Percentiles rank a stretch among this genome's conserved stretches.
Evolutionary conservation across 2,888 invertebrate species (phyloP).

Genomic region (Eugnorisma glareosa): DNA sequence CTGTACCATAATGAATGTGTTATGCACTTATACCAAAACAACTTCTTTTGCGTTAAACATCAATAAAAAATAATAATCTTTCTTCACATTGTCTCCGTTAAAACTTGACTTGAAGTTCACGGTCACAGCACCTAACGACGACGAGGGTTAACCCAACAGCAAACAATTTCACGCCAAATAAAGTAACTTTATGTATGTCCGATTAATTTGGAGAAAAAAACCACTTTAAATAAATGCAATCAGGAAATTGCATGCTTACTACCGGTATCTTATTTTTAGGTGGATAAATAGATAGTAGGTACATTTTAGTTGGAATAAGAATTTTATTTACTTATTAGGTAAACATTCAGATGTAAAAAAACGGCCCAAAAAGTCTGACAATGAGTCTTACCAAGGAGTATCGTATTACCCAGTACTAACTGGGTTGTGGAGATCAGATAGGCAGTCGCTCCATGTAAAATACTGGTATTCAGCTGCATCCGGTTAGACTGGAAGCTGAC

Average conservation of each 20-base stretch:
- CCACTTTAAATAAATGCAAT: conserved; percentile 57
- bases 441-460: no score
- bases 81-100: not conserved
- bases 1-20: no score
- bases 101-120: conserved; percentile 21
- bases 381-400: no score
- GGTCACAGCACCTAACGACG: conserved; percentile 36
- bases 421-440: no score
- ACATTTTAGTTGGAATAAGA: not conserved
- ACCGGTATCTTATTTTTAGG: conserved; percentile 60
- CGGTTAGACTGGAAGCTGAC: no score
- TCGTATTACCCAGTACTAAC: no score
- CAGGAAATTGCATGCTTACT: conserved; percentile 63
- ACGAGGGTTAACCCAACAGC: conserved; percentile 37
- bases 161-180: conserved; percentile 62
- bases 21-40: no score
- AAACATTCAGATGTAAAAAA: not conserved
- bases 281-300: conserved; percentile 21
- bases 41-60: not conserved
- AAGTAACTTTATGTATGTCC: conserved; percentile 31
- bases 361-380: no score
- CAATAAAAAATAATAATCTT: not conserved
- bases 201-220: conserved; percentile 54
- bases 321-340: not conserved
- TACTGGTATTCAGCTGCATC: no score